Evolutionary conservation across 2,888 invertebrate genomes (phyloP).

Genomic region (Odontomyia ornata): DNA sequence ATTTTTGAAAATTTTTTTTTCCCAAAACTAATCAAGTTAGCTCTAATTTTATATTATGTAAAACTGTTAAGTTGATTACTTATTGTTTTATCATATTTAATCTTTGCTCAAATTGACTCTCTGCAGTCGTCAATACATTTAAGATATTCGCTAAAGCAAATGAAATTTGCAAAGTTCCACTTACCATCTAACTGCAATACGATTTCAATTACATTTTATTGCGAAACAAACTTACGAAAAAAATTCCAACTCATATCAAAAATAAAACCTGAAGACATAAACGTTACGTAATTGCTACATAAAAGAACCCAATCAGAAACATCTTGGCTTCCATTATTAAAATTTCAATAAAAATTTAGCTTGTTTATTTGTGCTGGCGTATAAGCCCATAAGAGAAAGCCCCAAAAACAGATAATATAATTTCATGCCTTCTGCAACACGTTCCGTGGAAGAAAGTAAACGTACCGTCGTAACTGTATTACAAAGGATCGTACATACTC

Average conservation of each 20-base stretch:
- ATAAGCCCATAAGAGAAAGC: neutral
- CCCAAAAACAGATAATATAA: slow-evolving; percentile 1
- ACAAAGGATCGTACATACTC: neutral
- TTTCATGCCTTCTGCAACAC: neutral
- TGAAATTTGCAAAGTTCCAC: no score
- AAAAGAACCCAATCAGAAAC: slow-evolving; percentile 12
- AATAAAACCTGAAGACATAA: neutral
- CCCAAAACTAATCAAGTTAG: no score
- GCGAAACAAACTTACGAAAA: neutral
- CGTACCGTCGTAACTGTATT: neutral
- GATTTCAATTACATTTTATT: neutral
- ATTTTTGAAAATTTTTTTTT: no score
- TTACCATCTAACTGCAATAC: neutral
- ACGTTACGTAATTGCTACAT: slow-evolving; percentile 13
- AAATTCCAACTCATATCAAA: neutral
- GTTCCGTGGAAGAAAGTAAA: neutral
- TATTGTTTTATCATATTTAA: no score
- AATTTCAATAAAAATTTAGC: slow-evolving; percentile 9
- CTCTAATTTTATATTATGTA: no score
- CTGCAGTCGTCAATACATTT: no score
- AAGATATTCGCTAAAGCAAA: no score
- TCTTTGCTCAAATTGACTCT: no score
- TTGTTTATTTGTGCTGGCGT: neutral
- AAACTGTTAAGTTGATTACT: no score
- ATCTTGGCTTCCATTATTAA: neutral